Base-by-base conservation (phyloP, 2,888 invertebrate species). In the Ormyrus nitidulus region DNA sequence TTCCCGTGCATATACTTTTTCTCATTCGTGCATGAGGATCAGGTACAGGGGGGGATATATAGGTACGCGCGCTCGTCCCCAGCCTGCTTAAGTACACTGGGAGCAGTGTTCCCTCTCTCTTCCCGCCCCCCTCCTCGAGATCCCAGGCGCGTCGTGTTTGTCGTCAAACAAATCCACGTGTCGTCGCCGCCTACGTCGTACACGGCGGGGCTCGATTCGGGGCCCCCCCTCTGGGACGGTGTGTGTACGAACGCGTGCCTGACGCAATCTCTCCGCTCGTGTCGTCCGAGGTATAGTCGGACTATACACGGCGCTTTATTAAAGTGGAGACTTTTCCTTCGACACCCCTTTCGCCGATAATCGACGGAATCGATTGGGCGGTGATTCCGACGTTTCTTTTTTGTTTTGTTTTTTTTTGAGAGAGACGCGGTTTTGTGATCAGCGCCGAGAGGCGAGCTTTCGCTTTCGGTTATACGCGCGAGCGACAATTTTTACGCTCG, bases 151-250 rank as follows among this genome's bases (percentile, higher is more conserved):
- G 49, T 4, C 72, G 34, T 70, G 77, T 77, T 77, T 77, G 77
- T 54, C 54, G 53, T 70, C 53, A 77, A 70, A 70, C 77, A 77
- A 77, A 56, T 58, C 56, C 70, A 70, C 56, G 70, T 64, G 77
- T 70, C 62, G 11, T n/a, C 69, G 48, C 48, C 19, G 48, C 34
- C 34, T 34, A 34, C 34, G 34, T 34, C 34, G 34, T 34, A 34
- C 34, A 34, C 34, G 34, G 3, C 34, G 4, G 4, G 34, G 34
- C 34, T 34, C 34, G 34, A 34, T 34, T 34, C 34, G 34, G 34
- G 34, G 34, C 3, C 0, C 34, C 34, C 34, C 4, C 34, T 2
- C 34, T 34, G 34, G 34, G 34, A 34, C 3, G 34, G 34, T 34
- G 34, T 34, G 0, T 34, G 4, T 34, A 34, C 34, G 34, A 34